Evolutionary conservation across 2,797 vertebrate species (phyloP).

Genomic region (Euphonia xanthogaster): DNA sequence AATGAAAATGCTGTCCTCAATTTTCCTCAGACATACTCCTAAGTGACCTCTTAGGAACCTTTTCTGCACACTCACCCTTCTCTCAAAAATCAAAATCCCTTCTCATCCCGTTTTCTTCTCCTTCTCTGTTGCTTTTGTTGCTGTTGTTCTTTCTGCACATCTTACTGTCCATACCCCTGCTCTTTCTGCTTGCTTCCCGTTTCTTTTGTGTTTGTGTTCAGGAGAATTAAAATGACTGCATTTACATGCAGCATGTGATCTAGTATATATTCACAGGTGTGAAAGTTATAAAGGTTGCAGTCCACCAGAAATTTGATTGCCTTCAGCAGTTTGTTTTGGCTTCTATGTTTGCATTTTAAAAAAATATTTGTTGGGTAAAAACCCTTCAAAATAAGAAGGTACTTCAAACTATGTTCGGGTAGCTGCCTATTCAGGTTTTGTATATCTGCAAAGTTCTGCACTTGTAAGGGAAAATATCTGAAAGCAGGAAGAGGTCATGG

Average conservation of each 20-base stretch:
- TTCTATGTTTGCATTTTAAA: neutral
- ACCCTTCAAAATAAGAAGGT: fast-evolving
- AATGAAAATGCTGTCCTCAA: neutral
- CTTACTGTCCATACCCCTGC: neutral
- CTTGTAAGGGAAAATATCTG: neutral
- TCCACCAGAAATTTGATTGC: neutral
- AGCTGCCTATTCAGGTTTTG: neutral
- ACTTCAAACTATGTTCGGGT: neutral
- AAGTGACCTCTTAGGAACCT: neutral
- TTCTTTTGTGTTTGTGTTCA: neutral
- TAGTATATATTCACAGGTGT: neutral
- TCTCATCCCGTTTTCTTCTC: neutral
- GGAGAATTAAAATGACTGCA: neutral
- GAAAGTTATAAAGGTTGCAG: neutral
- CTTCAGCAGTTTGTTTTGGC: neutral
- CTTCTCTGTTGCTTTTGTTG: neutral
- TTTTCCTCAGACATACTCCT: neutral
- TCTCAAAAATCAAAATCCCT: neutral
- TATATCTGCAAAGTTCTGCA: neutral
- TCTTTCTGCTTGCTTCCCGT: neutral
- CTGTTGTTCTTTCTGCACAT: neutral
- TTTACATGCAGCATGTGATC: neutral
- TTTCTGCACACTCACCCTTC: neutral
- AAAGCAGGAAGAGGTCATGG: neutral
- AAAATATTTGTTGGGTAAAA: neutral